Percentiles rank a stretch among this genome's conserved stretches.
phyloP scores from a whole-genome alignment of 1,140 invertebrate species.

The Eupeodes corollae region DNA sequence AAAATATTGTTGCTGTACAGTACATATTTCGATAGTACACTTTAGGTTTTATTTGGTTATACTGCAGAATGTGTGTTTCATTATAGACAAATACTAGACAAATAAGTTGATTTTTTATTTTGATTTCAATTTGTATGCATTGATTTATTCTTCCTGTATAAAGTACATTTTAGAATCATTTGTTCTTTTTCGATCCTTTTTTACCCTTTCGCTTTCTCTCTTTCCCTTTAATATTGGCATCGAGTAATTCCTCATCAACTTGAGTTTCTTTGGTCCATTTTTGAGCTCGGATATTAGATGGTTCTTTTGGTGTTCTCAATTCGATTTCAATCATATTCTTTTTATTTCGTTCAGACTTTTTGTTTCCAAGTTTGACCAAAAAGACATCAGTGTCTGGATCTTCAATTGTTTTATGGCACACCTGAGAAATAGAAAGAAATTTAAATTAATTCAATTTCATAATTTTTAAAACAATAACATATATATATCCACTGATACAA shows the following conservation, averaged over 20 bases:
- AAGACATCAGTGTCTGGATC: conserved; percentile 35
- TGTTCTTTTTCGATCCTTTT: conserved; percentile 14
- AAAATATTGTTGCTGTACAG: no score
- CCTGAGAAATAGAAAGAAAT: conserved; percentile 10
- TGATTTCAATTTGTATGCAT: no score
- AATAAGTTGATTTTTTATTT: no score
- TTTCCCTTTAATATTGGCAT: conserved; percentile 5
- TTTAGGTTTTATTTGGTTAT: no score
- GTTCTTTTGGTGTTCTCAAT: conserved; percentile 29
- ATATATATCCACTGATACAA: no score
- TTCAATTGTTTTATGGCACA: conserved; percentile 34
- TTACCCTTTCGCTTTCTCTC: conserved; percentile 15
- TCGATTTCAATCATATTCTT: conserved; percentile 34
- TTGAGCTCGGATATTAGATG: conserved; percentile 16
- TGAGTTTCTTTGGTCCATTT: conserved; percentile 32
- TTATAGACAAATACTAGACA: no score
- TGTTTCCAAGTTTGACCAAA: conserved; percentile 32
- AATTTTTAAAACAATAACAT: no score
- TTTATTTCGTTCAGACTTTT: conserved; percentile 24
- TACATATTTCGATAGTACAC: no score
- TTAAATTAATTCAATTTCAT: no score
- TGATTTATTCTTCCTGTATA: no score
- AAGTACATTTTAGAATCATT: neutral
- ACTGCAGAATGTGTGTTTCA: no score
- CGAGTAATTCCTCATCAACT: conserved; percentile 25